Conservation (phyloP, 2,888 invertebrate genomes). For the Therioaphis trifolii region DNA sequence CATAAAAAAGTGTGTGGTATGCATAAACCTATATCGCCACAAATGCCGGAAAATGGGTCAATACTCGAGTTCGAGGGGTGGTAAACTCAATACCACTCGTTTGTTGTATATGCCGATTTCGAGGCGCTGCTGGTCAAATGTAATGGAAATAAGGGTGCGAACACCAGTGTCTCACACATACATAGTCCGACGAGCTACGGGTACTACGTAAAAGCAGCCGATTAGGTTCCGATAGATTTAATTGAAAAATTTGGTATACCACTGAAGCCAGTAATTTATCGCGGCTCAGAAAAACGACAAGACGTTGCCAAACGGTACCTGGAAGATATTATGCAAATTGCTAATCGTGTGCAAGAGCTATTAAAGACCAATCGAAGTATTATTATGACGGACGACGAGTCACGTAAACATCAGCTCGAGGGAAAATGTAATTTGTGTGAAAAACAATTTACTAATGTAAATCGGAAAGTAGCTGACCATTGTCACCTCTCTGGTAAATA, state of each 20-base stretch:
- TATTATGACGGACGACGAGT: background rate
- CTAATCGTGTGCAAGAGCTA: background rate
- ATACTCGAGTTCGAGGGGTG: background rate
- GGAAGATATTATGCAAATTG: background rate
- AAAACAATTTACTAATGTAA: too few relatives aligned
- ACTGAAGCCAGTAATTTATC: background rate
- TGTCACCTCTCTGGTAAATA: background rate
- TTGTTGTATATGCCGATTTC: too few relatives aligned
- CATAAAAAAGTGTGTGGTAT: too few relatives aligned
- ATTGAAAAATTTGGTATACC: background rate
- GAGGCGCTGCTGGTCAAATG: background rate
- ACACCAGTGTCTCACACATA: background rate
- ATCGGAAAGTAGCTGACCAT: background rate
- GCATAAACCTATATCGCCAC: too few relatives aligned
- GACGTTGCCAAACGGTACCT: background rate
- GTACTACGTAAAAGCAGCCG: background rate
- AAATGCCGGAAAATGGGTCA: too few relatives aligned
- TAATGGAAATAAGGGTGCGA: background rate
- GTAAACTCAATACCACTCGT: background rate
- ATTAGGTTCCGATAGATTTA: background rate
- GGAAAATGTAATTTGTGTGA: too few relatives aligned
- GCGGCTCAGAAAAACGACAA: background rate
- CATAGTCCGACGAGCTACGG: background rate
- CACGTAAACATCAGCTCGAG: too few relatives aligned
- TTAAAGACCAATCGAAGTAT: background rate